phyloP scores from a whole-genome alignment of 2,797 vertebrate genomes.

The Lepus townsendii region DNA sequence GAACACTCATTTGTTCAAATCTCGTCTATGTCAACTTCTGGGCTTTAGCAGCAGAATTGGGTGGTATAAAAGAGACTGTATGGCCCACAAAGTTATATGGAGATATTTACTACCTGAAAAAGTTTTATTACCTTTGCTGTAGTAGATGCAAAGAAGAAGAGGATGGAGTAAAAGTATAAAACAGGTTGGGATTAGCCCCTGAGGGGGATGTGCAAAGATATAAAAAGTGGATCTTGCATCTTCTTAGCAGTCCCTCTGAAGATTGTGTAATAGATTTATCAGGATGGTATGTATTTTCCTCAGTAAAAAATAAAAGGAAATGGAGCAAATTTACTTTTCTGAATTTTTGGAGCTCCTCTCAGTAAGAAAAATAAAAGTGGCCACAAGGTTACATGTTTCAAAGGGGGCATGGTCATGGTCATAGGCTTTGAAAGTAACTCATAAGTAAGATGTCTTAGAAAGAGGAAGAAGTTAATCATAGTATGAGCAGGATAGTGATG shows the following conservation, averaged over 20 bases:
- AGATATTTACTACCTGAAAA: conserved; percentile 7
- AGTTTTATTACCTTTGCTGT: background rate
- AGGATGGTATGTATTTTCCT: background rate
- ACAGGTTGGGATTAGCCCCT: background rate
- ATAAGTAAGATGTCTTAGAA: background rate
- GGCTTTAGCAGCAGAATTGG: background rate
- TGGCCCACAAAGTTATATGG: background rate
- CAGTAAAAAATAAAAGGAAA: background rate
- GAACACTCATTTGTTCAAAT: background rate
- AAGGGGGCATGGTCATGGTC: background rate
- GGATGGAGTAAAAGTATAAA: background rate
- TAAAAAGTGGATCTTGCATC: background rate
- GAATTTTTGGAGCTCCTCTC: background rate
- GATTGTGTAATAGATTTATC: background rate
- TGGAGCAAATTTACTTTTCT: background rate
- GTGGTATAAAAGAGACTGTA: background rate
- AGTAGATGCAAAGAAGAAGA: background rate
- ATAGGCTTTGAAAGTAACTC: background rate
- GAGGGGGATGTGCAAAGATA: background rate
- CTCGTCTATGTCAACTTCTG: background rate
- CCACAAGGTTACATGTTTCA: background rate
- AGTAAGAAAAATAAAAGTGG: background rate
- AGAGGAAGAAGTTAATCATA: background rate
- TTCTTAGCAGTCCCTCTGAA: conserved; percentile 6
- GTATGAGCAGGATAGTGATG: background rate